Conservation (phyloP, 1,140 invertebrate genomes). For the Diorhabda carinulata region DNA sequence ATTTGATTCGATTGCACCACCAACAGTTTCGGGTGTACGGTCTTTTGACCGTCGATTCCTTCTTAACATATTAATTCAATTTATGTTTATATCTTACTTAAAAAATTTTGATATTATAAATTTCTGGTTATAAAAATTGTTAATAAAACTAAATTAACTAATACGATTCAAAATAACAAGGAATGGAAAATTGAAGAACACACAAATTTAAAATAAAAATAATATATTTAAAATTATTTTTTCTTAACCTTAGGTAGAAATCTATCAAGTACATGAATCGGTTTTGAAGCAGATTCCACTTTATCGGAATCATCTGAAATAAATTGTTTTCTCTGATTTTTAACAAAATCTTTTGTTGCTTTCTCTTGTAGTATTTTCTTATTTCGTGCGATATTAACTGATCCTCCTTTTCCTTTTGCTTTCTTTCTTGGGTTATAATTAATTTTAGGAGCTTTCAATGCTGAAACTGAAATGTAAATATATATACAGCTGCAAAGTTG, state of each 20-base stretch:
- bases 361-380: constrained; percentile 75
- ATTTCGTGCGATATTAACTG: constrained; percentile 66
- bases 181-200: neutral
- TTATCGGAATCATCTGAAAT: constrained; percentile 28
- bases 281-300: constrained; percentile 44
- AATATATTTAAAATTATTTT: neutral
- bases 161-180: neutral
- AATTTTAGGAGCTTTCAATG: constrained; percentile 73
- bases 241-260: constrained; percentile 53
- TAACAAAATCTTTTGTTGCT: constrained; percentile 62
- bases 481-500: too few relatives aligned
- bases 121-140: too few relatives aligned
- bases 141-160: too few relatives aligned
- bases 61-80: constrained; percentile 6
- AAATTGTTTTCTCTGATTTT: constrained; percentile 47
- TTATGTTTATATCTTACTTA: too few relatives aligned
- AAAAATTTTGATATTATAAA: too few relatives aligned
- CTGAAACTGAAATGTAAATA: constrained; percentile 50
- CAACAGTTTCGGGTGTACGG: constrained; percentile 32
- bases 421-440: constrained; percentile 72
- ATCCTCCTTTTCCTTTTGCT: constrained; percentile 73
- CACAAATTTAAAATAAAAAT: neutral
- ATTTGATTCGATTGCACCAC: constrained; percentile 39
- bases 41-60: constrained; percentile 40
- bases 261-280: constrained; percentile 62